Evolutionary conservation across 1,140 invertebrate genomes (phyloP), one percentile per base, ranked within the genome.

Genomic region (Globodera rostochiensis): DNA sequence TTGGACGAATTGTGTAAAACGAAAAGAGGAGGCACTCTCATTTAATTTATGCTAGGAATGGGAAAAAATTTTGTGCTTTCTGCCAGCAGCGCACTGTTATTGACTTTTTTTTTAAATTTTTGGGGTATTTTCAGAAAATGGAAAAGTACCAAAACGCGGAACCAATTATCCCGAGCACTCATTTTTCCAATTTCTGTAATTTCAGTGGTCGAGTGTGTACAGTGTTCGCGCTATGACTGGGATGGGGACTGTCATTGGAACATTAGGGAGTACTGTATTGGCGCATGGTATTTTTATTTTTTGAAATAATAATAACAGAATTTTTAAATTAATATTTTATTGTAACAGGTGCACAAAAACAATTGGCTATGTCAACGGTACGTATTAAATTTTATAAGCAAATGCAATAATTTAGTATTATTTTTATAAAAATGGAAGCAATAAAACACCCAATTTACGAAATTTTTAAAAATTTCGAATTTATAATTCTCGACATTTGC

Each of bases 291-390:
- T 49, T 25, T 47, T 73, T 21, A 47, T 74, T 36, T 46, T 57
- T 74, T 49, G 5, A 57, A 36, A 57, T 3, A 15, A 21, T 13
- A 19, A 75, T 7, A 50, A 19, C 19, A n/a, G 2, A 75, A 45
- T 57, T 6, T 57, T 66, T 75, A 64, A 25, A 25, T 25, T 25
- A 25, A 25, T 25, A 25, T 25, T 25, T 25, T 25, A 25, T 25
- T 25, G 25, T 25, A 25, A 25, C 25, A 25, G 74, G 74, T 78
- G 76, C 36, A 66, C 76, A 36, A 78, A 78, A n/a, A 78, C 76
- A 0, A 78, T 78, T 69, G 76, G 76, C 1, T 78, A 78, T 47
- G 64, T 69, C 4, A 78, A 78, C 25, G 76, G 76, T 78, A n/a
- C 45, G 19, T 75, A 19, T 36, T 60, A 13, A 19, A n/a, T 6